Percentiles rank a stretch among this genome's conserved stretches.
These are phyloP conservation scores for Axis porcinus DNA, from an alignment of 2,113 vertebrate species.

Conservation along the genomic window DNA sequence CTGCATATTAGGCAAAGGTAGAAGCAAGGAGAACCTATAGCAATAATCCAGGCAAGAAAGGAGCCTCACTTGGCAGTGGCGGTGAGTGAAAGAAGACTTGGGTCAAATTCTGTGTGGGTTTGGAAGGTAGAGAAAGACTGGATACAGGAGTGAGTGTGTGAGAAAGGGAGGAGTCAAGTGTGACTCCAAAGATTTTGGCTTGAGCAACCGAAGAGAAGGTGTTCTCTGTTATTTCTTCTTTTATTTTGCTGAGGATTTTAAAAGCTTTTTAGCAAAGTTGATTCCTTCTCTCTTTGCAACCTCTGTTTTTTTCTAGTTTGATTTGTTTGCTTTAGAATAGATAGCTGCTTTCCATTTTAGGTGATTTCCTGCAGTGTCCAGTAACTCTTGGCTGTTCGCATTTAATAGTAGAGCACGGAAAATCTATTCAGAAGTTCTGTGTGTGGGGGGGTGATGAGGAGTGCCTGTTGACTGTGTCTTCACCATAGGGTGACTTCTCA, in stretches of 20 bases:
- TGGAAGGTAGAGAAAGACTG: not conserved
- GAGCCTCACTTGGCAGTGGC: not conserved
- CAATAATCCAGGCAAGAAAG: not conserved
- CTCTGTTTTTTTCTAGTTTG: not conserved
- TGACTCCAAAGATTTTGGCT: not conserved
- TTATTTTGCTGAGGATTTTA: not conserved
- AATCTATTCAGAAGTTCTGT: not conserved
- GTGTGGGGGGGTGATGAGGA: not conserved
- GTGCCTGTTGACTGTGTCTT: not conserved
- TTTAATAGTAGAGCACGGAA: not conserved
- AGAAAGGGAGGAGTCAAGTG: not conserved
- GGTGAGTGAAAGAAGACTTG: not conserved
- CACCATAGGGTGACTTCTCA: not conserved
- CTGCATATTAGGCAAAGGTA: not conserved
- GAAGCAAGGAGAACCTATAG: not conserved
- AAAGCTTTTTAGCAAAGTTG: not conserved
- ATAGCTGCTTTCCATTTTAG: not conserved
- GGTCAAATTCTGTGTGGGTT: not conserved
- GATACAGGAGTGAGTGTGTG: not conserved
- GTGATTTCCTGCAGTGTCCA: not conserved
- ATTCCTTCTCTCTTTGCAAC: not conserved
- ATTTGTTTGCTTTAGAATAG: not conserved
- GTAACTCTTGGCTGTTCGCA: not conserved
- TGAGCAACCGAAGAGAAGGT: not conserved
- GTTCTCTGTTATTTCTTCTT: not conserved